Conservation (phyloP, 1,140 invertebrate genomes). For the Cyclargus thomasi region DNA sequence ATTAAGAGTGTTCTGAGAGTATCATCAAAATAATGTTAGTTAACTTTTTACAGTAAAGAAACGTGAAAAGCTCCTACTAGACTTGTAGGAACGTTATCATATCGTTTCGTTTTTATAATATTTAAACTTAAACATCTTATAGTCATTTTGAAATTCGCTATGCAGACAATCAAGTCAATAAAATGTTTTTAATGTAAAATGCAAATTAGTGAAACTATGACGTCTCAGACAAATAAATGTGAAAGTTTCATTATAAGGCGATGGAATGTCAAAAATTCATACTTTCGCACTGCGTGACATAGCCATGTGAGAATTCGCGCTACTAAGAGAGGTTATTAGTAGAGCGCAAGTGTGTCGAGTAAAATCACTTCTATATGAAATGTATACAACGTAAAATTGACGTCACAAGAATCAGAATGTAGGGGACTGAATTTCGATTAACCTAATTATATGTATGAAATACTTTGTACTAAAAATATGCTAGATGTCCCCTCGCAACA, state of each 20-base stretch:
- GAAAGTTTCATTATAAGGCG: not conserved
- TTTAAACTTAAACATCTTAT: not conserved
- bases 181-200: not conserved
- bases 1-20: no score
- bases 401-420: not conserved
- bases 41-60: no score
- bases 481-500: not conserved
- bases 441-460: not conserved
- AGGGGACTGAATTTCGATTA: not conserved
- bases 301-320: not conserved
- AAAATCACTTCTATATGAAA: not conserved
- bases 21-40: no score
- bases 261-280: conserved; percentile 6
- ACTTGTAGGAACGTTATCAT: no score
- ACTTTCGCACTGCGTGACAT: not conserved
- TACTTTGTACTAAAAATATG: not conserved
- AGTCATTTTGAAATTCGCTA: not conserved
- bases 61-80: no score
- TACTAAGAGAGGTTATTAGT: not conserved
- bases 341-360: not conserved
- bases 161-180: not conserved
- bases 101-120: no score
- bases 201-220: not conserved
- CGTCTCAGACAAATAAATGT: not conserved
- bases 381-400: not conserved